These are phyloP conservation scores for Perca flavescens DNA, from an alignment of 2,113 vertebrate species.

Conservation along the genomic window DNA sequence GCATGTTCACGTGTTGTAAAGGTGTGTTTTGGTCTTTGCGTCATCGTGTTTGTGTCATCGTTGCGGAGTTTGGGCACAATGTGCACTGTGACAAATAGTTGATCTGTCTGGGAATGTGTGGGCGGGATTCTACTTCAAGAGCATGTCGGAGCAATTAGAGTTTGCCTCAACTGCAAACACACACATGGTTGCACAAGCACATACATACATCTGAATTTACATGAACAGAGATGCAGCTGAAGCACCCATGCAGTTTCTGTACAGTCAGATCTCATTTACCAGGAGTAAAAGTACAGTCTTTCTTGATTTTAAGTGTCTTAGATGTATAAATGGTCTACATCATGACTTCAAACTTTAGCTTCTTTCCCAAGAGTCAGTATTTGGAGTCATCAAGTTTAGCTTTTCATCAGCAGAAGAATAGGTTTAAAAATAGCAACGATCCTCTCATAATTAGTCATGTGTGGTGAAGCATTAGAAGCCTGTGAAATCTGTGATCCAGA, in stretches of 20 bases:
- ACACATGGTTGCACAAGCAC: conserved; percentile 35
- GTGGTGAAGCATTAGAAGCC: not conserved
- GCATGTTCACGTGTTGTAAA: conserved; percentile 7
- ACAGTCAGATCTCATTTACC: conserved; percentile 1
- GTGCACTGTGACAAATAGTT: conserved; percentile 72
- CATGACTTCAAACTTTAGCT: not conserved
- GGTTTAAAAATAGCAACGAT: not conserved
- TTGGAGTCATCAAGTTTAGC: not conserved
- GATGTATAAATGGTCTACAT: not conserved
- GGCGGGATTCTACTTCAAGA: conserved; percentile 84
- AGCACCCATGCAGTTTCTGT: conserved; percentile 10
- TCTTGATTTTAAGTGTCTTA: not conserved
- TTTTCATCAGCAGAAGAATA: not conserved
- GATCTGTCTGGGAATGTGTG: conserved; percentile 77
- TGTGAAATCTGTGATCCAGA: not conserved
- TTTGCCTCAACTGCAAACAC: conserved; percentile 60
- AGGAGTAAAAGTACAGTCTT: not conserved
- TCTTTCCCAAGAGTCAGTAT: not conserved
- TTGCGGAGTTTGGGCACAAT: conserved; percentile 54
- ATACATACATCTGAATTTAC: conserved; percentile 36
- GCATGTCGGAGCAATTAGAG: conserved; percentile 79
- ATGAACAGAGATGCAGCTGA: conserved; percentile 30
- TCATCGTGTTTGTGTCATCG: conserved; percentile 38
- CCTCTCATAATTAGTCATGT: not conserved
- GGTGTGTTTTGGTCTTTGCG: conserved; percentile 26